Conservation (phyloP, 2,797 vertebrate genomes). For the Acridotheres tristis region DNA sequence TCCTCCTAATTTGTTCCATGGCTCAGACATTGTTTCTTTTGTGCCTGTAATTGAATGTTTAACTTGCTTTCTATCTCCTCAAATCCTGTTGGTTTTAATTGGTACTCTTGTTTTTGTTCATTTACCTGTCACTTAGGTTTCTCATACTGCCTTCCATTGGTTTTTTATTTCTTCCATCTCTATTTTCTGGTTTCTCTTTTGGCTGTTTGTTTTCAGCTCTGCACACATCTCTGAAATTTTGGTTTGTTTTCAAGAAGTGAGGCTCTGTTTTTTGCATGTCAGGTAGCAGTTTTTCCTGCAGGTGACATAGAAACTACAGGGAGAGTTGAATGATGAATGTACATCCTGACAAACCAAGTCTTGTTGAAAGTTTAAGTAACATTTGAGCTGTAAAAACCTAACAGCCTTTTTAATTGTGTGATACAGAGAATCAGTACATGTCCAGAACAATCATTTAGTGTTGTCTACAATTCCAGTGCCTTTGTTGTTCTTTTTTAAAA, state of each 20-base stretch:
- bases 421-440: not conserved
- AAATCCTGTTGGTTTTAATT: not conserved
- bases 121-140: not conserved
- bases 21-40: not conserved
- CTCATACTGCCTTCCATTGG: not conserved
- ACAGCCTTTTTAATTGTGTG: not conserved
- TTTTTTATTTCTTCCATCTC: not conserved
- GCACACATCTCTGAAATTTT: not conserved
- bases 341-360: not conserved
- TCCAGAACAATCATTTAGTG: not conserved
- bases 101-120: not conserved
- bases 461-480: not conserved
- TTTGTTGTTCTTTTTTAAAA: not conserved
- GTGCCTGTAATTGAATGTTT: not conserved
- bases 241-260: not conserved
- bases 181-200: not conserved
- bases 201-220: not conserved
- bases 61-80: not conserved
- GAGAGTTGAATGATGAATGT: not conserved
- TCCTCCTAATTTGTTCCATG: constrained; percentile 1
- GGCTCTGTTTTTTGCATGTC: not conserved
- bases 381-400: not conserved
- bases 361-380: not conserved
- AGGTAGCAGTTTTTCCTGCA: not conserved
- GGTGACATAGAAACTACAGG: not conserved